A percentile compares a stretch with the other conserved stretches of the same genome.
Conservation (phyloP, 2,113 vertebrate species). For the Gulo gulo region DNA sequence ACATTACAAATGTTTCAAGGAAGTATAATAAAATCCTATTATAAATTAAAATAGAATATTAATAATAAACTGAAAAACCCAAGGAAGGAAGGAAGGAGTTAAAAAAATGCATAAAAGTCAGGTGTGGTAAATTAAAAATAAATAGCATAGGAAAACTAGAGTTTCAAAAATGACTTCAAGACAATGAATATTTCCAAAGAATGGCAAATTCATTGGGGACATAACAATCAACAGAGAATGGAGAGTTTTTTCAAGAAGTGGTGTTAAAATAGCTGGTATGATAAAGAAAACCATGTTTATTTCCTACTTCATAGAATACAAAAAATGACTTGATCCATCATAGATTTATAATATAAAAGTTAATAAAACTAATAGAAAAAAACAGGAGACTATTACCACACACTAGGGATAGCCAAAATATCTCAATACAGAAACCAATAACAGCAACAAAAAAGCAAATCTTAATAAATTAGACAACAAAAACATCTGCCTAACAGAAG, state of each 20-base stretch:
- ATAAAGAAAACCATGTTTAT: not conserved
- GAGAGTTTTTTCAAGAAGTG: not conserved
- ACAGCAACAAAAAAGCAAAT: not conserved
- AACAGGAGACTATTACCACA: not conserved
- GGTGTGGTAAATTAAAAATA: not conserved
- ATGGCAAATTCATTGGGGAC: not conserved
- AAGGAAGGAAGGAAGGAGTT: not conserved
- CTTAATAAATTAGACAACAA: not conserved
- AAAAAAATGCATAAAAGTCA: not conserved
- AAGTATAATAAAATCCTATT: not conserved
- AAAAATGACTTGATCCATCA: not conserved
- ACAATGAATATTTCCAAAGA: not conserved
- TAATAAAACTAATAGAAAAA: not conserved
- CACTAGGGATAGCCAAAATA: not conserved
- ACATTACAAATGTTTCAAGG: not conserved
- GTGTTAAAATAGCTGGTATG: not conserved
- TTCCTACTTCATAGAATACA: not conserved
- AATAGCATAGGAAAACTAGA: not conserved
- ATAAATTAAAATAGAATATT: not conserved
- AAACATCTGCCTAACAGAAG: not conserved
- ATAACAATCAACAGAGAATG: not conserved
- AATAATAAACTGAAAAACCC: not conserved
- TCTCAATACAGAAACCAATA: not conserved
- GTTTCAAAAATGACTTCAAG: not conserved
- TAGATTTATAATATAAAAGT: not conserved